Base-by-base conservation (phyloP, 2,797 vertebrate genomes). In the Simalia tracyae region DNA sequence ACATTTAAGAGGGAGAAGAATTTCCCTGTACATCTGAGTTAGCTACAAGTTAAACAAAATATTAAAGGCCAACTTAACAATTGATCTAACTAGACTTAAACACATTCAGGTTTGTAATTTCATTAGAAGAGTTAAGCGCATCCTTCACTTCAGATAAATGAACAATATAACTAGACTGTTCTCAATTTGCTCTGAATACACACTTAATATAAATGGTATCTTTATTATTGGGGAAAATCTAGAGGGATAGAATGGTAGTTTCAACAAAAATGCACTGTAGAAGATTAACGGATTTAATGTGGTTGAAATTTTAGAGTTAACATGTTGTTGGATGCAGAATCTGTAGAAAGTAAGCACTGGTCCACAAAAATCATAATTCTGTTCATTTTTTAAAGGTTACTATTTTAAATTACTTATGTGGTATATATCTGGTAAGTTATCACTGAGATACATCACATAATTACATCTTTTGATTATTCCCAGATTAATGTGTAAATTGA, bases 1-100 rank as follows among this genome's bases (percentile, higher is more conserved):
- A 90, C 57, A 57, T 92, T 92, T 93, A 96, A 92, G 42, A 92
- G 90, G 89, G 91, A 92, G 90, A 90, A 68, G 84, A 86, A 93
- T 81, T 92, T 86, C 1, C 57, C 2, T 88, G 86, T 92, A 61
- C 87, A 0, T 90, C 87, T 89, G 15, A 4, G 84, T 93, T 90
- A 93, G 88, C 85, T 87, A 50, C 84, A 60, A 89, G 72, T 90
- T 84, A 91, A 96, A 94, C 93, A 31, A 4, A 4, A 26, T 59
- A 86, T 61, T 60, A 60, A 90, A 93, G 89, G 92, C 91, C 95
- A 91, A 94, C 60, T 84, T 84, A 88, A 63, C 85, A 50, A 54
- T n/a, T 64, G 60, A 50, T 92, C 68, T 56, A 84, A 36, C 24
- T 46, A 64, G 56, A 64, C 68, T 57, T 92, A 87, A 87, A 54